Conservation (phyloP, 2,797 vertebrate genomes). For the Phoxinus dragarum region DNA sequence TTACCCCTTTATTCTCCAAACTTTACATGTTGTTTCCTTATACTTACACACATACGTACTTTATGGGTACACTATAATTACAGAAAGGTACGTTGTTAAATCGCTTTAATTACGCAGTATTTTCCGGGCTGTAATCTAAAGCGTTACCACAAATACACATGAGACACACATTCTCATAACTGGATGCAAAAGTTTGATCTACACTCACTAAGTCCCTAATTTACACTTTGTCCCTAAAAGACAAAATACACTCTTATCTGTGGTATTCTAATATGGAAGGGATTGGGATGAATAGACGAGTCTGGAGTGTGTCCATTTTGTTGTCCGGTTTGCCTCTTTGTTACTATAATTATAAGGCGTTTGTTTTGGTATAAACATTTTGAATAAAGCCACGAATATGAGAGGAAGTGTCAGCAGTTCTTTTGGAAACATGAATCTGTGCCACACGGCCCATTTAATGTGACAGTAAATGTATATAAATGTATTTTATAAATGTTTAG, state of each 20-base stretch:
- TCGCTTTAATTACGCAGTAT: too few species aligned
- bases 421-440: slow-evolving; percentile 6
- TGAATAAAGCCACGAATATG: slow-evolving; percentile 24
- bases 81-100: too few species aligned
- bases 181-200: background rate
- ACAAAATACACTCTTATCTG: background rate
- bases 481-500: slow-evolving; percentile 34
- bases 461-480: background rate
- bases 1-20: too few species aligned
- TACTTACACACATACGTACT: too few species aligned
- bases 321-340: too few species aligned
- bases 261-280: background rate
- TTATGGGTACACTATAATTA: too few species aligned
- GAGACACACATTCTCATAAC: background rate
- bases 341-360: slow-evolving; percentile 14
- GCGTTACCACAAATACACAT: too few species aligned
- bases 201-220: background rate
- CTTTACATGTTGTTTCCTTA: too few species aligned
- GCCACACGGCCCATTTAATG: slow-evolving; percentile 1
- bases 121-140: too few species aligned
- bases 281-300: background rate
- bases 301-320: background rate
- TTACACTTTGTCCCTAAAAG: too few species aligned
- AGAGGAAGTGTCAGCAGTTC: background rate
- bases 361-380: slow-evolving; percentile 36